Evolutionary conservation across 2,888 invertebrate species (phyloP), one percentile per base, ranked within the genome.

Genomic region (Hirudinaria manillensis): DNA sequence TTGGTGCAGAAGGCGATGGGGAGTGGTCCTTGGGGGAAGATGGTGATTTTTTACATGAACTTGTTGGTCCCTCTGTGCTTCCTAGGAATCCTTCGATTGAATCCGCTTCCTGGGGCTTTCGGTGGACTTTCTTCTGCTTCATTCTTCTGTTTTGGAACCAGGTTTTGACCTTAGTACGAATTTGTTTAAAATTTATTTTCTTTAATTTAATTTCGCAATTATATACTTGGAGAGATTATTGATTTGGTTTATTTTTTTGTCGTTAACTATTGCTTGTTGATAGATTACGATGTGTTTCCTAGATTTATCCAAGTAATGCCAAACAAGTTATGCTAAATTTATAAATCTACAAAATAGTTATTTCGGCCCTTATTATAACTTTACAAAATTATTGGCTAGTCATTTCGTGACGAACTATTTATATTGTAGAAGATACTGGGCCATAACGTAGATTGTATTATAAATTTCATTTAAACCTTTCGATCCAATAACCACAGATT

Each of bases 111-210:
- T 53, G 65, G 0, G 70, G 75, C 78, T 84, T 84, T 73, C 83
- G 81, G 77, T 83, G 82, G 66, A 83, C 75, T 77, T 85, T 85
- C 79, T 85, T 85, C 75, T 85, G 84, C 77, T 85, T 85, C 97
- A 97, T 97, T 81, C 96, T 88, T 36, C 96, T 87, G 87, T 97
- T 97, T 87, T 97, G 96, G 87, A 97, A 96, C 96, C 96, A 96
- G 77, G 96, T 97, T 88, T 96, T 96, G 79, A 96, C 93, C 88
- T 96, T n/a, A n/a, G n/a, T n/a, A n/a, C n/a, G n/a, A n/a, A n/a
- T n/a, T n/a, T n/a, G n/a, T n/a, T n/a, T n/a, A n/a, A n/a, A n/a
- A n/a, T n/a, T n/a, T n/a, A 91, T 67, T 82, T 27, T 1, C 10
- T 27, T 36, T n/a, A 34, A 2, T 2, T 68, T 32, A 1, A 13